Conservation (phyloP, 2,888 invertebrate genomes). For the Nomada lathburiana region DNA sequence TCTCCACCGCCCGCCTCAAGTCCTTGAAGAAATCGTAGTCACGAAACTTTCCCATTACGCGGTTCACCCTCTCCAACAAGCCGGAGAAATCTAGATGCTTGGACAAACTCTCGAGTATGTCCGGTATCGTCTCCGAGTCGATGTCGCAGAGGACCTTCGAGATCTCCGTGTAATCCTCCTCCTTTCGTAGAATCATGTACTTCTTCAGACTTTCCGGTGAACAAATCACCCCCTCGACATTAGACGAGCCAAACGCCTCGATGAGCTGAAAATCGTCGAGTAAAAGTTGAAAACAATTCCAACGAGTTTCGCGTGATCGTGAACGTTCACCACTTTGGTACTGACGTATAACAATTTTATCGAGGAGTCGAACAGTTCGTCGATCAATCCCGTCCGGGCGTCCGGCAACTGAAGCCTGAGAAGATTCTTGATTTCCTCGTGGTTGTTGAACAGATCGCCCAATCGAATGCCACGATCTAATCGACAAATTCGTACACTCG, state of each 20-base stretch:
- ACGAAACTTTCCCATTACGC: constrained; percentile 84
- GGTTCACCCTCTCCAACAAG: constrained; percentile 85
- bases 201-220: constrained; percentile 76
- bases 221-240: constrained; percentile 77
- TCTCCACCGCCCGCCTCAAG: constrained; percentile 84
- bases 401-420: constrained; percentile 82
- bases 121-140: constrained; percentile 83
- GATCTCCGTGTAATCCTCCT: constrained; percentile 77
- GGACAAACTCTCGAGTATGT: constrained; percentile 84
- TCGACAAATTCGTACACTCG: constrained; percentile 24
- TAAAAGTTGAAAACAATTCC: neutral
- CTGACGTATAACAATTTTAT: constrained; percentile 86
- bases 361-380: constrained; percentile 85
- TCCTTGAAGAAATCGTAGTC: constrained; percentile 84
- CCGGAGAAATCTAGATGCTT: constrained; percentile 86
- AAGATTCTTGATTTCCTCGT: constrained; percentile 83
- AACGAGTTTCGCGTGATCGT: too few species aligned
- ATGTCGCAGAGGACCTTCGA: constrained; percentile 84
- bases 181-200: constrained; percentile 75
- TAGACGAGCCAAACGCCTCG: constrained; percentile 78
- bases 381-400: constrained; percentile 81
- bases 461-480: constrained; percentile 86
- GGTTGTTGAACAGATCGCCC: constrained; percentile 85
- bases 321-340: constrained; percentile 51
- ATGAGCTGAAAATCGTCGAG: constrained; percentile 67